Percentiles rank a stretch among this genome's conserved stretches.
Conservation (phyloP, 2,797 vertebrate genomes). For the Prunella strophiata region DNA sequence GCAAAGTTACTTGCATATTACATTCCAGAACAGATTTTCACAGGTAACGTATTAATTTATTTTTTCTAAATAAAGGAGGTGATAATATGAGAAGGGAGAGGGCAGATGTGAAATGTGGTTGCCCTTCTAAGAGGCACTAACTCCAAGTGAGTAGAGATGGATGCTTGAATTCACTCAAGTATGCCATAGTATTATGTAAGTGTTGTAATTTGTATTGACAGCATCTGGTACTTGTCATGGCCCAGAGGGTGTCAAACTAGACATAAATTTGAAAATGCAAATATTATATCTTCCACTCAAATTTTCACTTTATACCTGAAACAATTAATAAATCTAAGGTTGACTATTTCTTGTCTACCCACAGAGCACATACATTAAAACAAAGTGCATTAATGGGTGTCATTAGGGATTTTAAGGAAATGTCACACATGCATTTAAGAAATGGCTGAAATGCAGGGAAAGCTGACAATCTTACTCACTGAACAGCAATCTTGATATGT, state of each 20-base stretch:
- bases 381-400: neutral
- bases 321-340: conserved; percentile 36
- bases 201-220: conserved; percentile 54
- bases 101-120: neutral
- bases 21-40: neutral
- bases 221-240: conserved; percentile 64
- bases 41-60: neutral
- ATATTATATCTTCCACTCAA: conserved; percentile 51
- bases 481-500: neutral
- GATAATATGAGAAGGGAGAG: neutral
- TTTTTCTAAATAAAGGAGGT: neutral
- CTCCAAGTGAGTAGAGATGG: neutral
- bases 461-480: neutral
- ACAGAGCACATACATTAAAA: neutral
- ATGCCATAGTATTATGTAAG: conserved; percentile 37
- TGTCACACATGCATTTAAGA: neutral
- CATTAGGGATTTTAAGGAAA: neutral
- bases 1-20: neutral
- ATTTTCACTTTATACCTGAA: conserved; percentile 44
- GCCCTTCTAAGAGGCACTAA: neutral
- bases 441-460: neutral
- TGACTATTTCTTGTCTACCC: neutral
- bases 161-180: conserved; percentile 37
- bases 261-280: conserved; percentile 69
- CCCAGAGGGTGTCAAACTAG: conserved; percentile 35